Evolutionary conservation across 1,140 invertebrate species (phyloP).

Genomic region (Calephelis virginiensis): DNA sequence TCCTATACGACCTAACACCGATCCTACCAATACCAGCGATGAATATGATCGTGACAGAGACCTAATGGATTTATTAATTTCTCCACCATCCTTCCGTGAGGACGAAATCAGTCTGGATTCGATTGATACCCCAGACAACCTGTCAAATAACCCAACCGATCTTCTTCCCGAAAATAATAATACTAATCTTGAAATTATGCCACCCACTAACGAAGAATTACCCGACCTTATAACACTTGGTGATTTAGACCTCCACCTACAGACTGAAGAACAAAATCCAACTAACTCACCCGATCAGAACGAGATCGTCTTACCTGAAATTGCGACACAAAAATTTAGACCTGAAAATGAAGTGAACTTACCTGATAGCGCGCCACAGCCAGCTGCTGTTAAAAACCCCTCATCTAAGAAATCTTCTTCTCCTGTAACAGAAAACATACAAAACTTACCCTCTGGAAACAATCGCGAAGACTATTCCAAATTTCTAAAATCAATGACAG

Average conservation of each 20-base stretch:
- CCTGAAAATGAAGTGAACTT: background rate
- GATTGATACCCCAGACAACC: background rate
- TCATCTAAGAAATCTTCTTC: background rate
- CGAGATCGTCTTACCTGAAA: background rate
- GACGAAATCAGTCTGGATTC: background rate
- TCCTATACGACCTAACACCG: no score
- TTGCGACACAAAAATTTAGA: background rate
- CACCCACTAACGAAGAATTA: background rate
- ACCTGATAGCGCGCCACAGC: no score
- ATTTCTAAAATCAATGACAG: constrained; percentile 23
- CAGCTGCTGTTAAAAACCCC: no score
- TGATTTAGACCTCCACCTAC: background rate
- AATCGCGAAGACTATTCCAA: constrained; percentile 26
- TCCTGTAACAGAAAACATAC: background rate
- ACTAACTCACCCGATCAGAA: background rate
- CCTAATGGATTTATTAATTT: background rate
- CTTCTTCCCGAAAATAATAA: no score
- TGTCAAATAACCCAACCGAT: background rate
- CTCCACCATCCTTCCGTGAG: background rate
- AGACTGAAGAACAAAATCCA: background rate
- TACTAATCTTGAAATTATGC: no score
- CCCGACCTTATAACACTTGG: background rate
- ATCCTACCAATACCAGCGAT: background rate
- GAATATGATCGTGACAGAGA: background rate
- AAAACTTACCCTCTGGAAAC: background rate